Base-by-base conservation (phyloP, 2,888 invertebrate genomes). In the Nowickia ferox region DNA sequence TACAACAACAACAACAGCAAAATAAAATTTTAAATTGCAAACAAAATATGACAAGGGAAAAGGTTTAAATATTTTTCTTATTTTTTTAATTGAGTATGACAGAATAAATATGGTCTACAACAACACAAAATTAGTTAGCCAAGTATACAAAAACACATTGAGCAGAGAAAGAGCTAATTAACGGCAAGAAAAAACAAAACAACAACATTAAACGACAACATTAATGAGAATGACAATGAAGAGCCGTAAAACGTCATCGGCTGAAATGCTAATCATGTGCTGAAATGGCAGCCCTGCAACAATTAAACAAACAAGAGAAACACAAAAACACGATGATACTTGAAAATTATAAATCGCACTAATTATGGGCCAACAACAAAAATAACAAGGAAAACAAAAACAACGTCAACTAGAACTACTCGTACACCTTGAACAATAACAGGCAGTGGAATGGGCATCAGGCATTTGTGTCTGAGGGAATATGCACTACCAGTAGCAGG, bases 311-410 rank as follows among this genome's bases (percentile, higher is more conserved):
- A 9, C 1, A 40, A 40, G 61, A 38, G 38, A 59, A 59, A 59
- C 15, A 59, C 15, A 2, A 13, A 15, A 42, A 44, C 19, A 55
- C 17, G 44, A 63, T 19, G 17, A 59, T 65, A 78, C 78, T 53
- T 68, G 68, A 68, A 74, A 68, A 72, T 57, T 77, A 68, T 78
- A 78, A 78, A 84, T 84, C 72, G 71, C 71, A 72, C 83, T 78
- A 84, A 78, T 84, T 84, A 78, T 84, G 77, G 55, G 59, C 72
- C 74, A 78, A 78, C 57, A 83, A 83, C 71, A 59, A 55, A 66
- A 53, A 72, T 78, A 78, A 78, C 71, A 59, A 44, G 55, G 57
- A 5, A 30, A 30, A 30, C 72, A 53, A 72, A 68, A 78, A 78
- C 65, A 59, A 55, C 71, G 57, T 65, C 55, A 48, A 48, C 65